These are phyloP conservation scores for Cotesia typhae DNA, from an alignment of 1,140 invertebrate species.

Conservation along the genomic window DNA sequence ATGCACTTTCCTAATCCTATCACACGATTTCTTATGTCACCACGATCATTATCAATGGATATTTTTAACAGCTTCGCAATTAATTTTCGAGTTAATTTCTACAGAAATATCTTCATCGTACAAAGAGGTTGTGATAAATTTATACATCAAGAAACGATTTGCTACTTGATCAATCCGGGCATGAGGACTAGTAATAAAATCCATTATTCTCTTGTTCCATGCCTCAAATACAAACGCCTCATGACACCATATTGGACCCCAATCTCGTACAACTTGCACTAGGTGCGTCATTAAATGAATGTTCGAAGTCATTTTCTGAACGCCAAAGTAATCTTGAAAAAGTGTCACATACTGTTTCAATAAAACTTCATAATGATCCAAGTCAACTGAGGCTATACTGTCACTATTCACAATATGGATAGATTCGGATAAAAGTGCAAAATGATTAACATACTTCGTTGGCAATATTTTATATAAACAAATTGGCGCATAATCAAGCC, in stretches of 20 bases:
- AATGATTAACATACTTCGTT: too few relatives aligned
- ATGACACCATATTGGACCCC: too few relatives aligned
- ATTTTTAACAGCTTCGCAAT: too few relatives aligned
- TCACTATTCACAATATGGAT: too few relatives aligned
- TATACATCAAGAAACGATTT: slow-evolving; percentile 30
- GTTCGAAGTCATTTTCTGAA: slow-evolving; percentile 34
- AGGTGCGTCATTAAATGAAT: slow-evolving; percentile 39
- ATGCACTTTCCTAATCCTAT: too few relatives aligned
- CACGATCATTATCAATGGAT: too few relatives aligned
- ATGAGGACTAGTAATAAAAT: too few relatives aligned
- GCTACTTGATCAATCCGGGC: slow-evolving; percentile 32
- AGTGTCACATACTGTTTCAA: not conserved
- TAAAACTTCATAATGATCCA: slow-evolving; percentile 29
- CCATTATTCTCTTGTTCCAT: slow-evolving; percentile 32
- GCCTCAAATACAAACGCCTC: slow-evolving; percentile 35
- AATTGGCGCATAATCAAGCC: too few relatives aligned
- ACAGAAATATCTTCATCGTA: not conserved
- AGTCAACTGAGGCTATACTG: slow-evolving; percentile 21
- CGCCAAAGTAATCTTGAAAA: slow-evolving; percentile 30
- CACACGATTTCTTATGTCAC: too few relatives aligned
- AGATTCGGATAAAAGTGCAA: too few relatives aligned
- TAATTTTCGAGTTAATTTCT: too few relatives aligned
- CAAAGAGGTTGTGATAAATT: slow-evolving; percentile 22
- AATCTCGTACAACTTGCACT: slow-evolving; percentile 11
- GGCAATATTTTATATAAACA: too few relatives aligned